Percentiles rank a stretch among this genome's conserved stretches.
Evolutionary conservation across 2,113 vertebrate species (phyloP).

Genomic region (Bucco capensis): DNA sequence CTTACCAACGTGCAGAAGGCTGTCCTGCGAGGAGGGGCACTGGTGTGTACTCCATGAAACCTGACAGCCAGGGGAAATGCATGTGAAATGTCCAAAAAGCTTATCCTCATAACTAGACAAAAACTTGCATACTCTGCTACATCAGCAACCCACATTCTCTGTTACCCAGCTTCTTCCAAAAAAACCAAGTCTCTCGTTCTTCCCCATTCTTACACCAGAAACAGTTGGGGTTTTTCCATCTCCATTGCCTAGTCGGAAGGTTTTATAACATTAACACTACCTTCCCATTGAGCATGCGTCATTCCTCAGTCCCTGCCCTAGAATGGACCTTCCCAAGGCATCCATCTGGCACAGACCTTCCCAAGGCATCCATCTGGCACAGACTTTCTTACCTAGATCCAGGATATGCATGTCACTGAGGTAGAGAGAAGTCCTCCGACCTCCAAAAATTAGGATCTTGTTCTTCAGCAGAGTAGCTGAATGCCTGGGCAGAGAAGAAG

Average conservation of each 20-base stretch:
- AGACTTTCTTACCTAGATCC: slow-evolving; percentile 79
- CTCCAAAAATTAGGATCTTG: slow-evolving; percentile 85
- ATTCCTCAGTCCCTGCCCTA: neutral
- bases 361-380: neutral
- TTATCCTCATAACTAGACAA: neutral
- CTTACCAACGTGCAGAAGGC: slow-evolving; percentile 81
- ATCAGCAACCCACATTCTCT: neutral
- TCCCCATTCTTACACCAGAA: neutral
- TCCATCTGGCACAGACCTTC: neutral
- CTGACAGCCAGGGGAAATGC: slow-evolving; percentile 38
- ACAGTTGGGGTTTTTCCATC: neutral
- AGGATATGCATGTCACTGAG: slow-evolving; percentile 84
- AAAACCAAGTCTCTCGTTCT: neutral
- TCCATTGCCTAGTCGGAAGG: neutral
- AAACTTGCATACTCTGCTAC: neutral
- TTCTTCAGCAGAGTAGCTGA: slow-evolving; percentile 81
- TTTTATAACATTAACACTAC: neutral
- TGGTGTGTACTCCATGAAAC: slow-evolving; percentile 88
- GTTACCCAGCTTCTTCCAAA: neutral
- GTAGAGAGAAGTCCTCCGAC: slow-evolving; percentile 75
- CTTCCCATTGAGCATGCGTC: neutral
- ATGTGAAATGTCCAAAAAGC: neutral
- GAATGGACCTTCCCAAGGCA: neutral
- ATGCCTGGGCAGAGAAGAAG: slow-evolving; percentile 61
- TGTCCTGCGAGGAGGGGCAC: slow-evolving; percentile 62